A percentile compares a stretch with the other conserved stretches of the same genome.
Evolutionary conservation across 2,113 vertebrate genomes (phyloP).

Genomic region (Empidonax traillii): DNA sequence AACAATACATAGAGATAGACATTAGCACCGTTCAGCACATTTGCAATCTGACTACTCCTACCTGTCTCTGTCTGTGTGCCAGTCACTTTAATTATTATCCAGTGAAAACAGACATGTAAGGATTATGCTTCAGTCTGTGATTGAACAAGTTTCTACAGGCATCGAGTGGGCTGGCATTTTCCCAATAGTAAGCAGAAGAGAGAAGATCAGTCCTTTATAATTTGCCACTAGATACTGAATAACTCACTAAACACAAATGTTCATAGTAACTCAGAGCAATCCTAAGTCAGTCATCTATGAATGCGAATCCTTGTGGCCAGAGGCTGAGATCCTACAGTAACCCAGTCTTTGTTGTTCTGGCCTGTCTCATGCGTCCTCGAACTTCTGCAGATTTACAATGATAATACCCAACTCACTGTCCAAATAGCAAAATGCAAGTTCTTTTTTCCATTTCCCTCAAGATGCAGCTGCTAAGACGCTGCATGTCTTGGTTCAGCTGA

Average conservation of each 20-base stretch:
- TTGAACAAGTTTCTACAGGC: background rate
- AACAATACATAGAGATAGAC: background rate
- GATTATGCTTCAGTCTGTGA: background rate
- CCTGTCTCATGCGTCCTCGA: background rate
- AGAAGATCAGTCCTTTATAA: background rate
- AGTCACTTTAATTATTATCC: background rate
- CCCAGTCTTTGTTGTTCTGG: background rate
- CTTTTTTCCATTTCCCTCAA: background rate
- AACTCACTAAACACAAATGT: background rate
- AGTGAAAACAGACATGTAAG: background rate
- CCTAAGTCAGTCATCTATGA: background rate
- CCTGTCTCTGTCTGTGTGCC: background rate
- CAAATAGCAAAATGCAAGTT: background rate
- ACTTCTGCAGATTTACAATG: background rate
- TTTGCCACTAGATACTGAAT: background rate
- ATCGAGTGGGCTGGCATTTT: background rate
- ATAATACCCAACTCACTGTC: background rate
- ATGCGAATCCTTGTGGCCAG: background rate
- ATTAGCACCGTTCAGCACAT: rapidly evolving
- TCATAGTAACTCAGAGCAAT: background rate
- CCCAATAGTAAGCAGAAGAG: background rate
- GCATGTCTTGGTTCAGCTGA: background rate
- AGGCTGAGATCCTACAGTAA: background rate
- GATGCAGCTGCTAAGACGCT: background rate
- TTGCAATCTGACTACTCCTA: background rate